Evolutionary conservation across 1,140 invertebrate species (phyloP).

Genomic region (Bombus waltoni): DNA sequence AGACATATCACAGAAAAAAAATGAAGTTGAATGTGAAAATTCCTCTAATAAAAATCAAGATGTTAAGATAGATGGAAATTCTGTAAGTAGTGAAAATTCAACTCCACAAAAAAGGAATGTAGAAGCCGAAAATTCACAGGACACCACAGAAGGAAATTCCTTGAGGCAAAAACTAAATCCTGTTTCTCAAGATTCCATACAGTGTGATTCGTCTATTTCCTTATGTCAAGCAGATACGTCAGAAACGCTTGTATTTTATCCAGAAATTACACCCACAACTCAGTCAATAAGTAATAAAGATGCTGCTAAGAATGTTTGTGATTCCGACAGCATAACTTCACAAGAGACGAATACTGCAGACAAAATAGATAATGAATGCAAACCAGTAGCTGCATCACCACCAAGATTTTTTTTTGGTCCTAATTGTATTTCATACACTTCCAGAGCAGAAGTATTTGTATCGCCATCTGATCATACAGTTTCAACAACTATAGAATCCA

Average conservation of each 20-base stretch:
- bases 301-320: conserved; percentile 22
- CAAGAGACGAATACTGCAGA: background rate
- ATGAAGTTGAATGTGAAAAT: conserved; percentile 30
- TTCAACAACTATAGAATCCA: conserved; percentile 41
- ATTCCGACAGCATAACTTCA: conserved; percentile 24
- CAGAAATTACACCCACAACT: conserved; percentile 23
- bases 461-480: conserved; percentile 48
- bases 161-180: conserved; percentile 19
- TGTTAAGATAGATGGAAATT: conserved; percentile 34
- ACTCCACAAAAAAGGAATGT: conserved; percentile 11
- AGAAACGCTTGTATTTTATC: conserved; percentile 30
- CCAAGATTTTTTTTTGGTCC: conserved; percentile 82
- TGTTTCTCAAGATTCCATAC: conserved; percentile 34
- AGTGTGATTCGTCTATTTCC: conserved; percentile 68
- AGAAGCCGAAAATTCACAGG: conserved; percentile 12
- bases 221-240: conserved; percentile 54
- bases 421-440: conserved; percentile 79
- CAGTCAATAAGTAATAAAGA: conserved; percentile 14
- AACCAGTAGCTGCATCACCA: conserved; percentile 54
- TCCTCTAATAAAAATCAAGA: conserved; percentile 30
- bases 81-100: conserved; percentile 7
- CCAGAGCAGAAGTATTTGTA: conserved; percentile 58
- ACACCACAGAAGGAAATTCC: background rate
- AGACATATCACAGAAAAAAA: conserved; percentile 74
- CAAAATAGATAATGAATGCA: conserved; percentile 59